Evolutionary conservation across 2,113 vertebrate species (phyloP).

Genomic region (Piaya cayana): DNA sequence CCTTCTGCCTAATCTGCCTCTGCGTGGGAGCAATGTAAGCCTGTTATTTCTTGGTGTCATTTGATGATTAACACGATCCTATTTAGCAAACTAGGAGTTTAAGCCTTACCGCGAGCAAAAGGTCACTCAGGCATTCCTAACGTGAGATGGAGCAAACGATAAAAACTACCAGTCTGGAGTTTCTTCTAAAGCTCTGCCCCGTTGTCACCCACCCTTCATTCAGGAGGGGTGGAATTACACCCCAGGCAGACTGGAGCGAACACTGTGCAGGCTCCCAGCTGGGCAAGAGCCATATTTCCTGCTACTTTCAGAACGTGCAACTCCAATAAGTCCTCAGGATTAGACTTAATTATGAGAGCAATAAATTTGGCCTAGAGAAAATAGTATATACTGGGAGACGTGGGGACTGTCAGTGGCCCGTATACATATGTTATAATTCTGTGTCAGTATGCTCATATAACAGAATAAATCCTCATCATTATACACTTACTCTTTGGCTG

Average conservation of each 20-base stretch:
- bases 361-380: slow-evolving; percentile 52
- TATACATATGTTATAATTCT: slow-evolving; percentile 33
- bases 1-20: background rate
- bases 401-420: background rate
- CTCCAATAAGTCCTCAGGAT: slow-evolving; percentile 26
- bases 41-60: slow-evolving; percentile 31
- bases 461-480: background rate
- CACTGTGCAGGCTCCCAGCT: background rate
- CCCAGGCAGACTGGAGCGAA: fast-evolving
- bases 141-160: fast-evolving
- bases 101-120: background rate
- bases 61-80: background rate
- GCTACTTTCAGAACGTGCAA: background rate
- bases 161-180: background rate
- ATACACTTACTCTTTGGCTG: background rate
- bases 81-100: background rate
- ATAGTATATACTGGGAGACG: slow-evolving; percentile 35
- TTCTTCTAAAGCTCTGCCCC: background rate
- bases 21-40: slow-evolving; percentile 17
- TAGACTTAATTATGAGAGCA: slow-evolving; percentile 39
- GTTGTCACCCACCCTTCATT: background rate
- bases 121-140: background rate
- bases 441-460: background rate
- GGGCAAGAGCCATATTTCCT: background rate
- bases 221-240: background rate